These are phyloP conservation scores for Syrphus vitripennis DNA, from an alignment of 2,888 invertebrate species.

Conservation along the genomic window DNA sequence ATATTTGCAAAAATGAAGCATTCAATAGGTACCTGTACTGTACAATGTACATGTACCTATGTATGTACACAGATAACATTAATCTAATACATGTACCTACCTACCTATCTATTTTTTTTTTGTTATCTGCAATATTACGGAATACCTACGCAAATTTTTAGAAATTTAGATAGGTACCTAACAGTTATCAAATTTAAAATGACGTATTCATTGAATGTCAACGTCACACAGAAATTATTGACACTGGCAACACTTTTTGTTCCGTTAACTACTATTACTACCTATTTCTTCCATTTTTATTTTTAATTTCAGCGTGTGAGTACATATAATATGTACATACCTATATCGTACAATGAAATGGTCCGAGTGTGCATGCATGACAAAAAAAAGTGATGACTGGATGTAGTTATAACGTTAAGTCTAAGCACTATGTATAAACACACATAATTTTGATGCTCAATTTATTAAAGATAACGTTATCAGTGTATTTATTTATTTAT, in stretches of 20 bases:
- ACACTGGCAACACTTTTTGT: neutral
- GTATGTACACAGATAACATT: no score
- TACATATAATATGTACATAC: neutral
- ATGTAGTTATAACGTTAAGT: neutral
- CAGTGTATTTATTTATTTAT: constrained; percentile 45
- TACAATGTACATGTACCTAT: neutral
- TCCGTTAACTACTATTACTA: neutral
- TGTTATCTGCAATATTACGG: neutral
- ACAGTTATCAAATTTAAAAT: neutral
- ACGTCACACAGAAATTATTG: neutral
- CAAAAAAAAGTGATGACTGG: constrained; percentile 21
- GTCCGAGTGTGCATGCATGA: neutral
- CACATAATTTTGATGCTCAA: constrained; percentile 19
- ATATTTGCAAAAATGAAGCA: neutral
- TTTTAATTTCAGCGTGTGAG: neutral
- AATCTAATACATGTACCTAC: no score
- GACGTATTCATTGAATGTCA: constrained; percentile 8
- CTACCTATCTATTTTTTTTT: neutral
- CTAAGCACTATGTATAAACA: neutral
- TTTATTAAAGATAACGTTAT: constrained; percentile 49
- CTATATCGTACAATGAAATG: neutral
- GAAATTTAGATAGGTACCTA: neutral
- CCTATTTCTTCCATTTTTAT: neutral
- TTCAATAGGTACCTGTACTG: no score
- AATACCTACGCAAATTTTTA: neutral